Conservation (phyloP, 2,888 invertebrate genomes). For the Microplitis deprimator region DNA sequence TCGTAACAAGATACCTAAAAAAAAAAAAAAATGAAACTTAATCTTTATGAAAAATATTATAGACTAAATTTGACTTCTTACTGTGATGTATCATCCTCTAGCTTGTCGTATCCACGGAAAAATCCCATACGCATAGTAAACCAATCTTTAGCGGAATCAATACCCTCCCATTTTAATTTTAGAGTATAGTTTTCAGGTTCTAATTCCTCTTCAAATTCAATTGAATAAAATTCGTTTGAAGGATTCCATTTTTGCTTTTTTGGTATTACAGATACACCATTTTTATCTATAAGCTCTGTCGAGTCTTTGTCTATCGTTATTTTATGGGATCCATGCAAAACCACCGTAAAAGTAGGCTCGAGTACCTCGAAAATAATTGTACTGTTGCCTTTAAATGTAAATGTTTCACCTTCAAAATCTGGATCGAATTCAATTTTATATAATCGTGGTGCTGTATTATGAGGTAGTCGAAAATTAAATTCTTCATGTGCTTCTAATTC, state of each 20-base stretch:
- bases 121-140: slow-evolving; percentile 1
- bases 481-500: not conserved
- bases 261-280: slow-evolving; percentile 38
- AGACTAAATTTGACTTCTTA: not conserved
- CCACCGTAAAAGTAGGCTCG: slow-evolving; percentile 36
- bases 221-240: slow-evolving; percentile 36
- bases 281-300: slow-evolving; percentile 38
- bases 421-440: slow-evolving; percentile 74
- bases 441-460: slow-evolving; percentile 72
- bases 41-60: not conserved
- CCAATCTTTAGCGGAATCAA: slow-evolving; percentile 17
- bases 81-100: not conserved
- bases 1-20: slow-evolving; percentile 76
- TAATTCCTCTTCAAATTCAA: slow-evolving; percentile 42
- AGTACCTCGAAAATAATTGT: slow-evolving; percentile 48
- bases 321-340: slow-evolving; percentile 40
- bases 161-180: slow-evolving; percentile 70
- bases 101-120: not conserved
- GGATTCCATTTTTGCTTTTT: slow-evolving; percentile 34
- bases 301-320: slow-evolving; percentile 40
- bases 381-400: slow-evolving; percentile 51
- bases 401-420: slow-evolving; percentile 68
- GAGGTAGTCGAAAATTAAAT: slow-evolving; percentile 73
- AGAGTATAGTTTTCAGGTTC: slow-evolving; percentile 73
- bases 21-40: not conserved